Base-by-base conservation (phyloP, 2,888 invertebrate species). In the Watsonalla cultraria region DNA sequence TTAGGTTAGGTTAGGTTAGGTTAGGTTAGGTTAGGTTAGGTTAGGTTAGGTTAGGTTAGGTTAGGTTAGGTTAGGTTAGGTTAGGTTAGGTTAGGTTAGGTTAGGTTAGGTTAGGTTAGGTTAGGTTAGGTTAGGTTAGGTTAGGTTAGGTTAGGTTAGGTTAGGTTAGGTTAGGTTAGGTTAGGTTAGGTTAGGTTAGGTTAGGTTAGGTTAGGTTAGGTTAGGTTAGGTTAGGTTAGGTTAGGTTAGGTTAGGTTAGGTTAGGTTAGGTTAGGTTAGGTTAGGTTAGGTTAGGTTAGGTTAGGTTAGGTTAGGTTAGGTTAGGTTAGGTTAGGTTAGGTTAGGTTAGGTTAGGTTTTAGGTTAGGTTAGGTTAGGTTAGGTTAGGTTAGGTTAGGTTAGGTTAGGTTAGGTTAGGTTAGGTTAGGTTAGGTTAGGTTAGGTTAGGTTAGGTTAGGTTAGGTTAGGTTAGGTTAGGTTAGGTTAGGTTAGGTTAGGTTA, bases 311-410 rank as follows among this genome's bases (percentile, higher is more conserved):
- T 56, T 56, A 56, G 55, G 55, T 56, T 56, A 56, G 55, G 55
- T 56, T 56, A 56, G 55, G 55, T 56, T 56, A 56, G 55, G 55
- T 56, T 56, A 56, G 55, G 55, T 56, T 56, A 47, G 53, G 51
- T 53, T 55, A 51, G 51, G 52, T 55, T 52, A 55, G 55, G 55
- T 52, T 49, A 55, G 47, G 35, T 15, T 53, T 34, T 51, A 51
- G 55, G 50, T 55, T 55, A 47, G 49, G 54, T 53, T 47, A 53
- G 52, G 51, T 57, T 51, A 51, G 51, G 47, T 51, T 47, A 45
- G 35, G 54, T 47, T 48, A 47, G 48, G 45, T 45, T 46, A 47
- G 47, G 46, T 54, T 42, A 54, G 39, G 51, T 47, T 52, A 55
- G 50, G 48, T 52, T 33, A 50, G 52, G 34, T 48, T 45, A 49